phyloP scores from a whole-genome alignment of 2,888 invertebrate species.

The Coremacera marginata region DNA sequence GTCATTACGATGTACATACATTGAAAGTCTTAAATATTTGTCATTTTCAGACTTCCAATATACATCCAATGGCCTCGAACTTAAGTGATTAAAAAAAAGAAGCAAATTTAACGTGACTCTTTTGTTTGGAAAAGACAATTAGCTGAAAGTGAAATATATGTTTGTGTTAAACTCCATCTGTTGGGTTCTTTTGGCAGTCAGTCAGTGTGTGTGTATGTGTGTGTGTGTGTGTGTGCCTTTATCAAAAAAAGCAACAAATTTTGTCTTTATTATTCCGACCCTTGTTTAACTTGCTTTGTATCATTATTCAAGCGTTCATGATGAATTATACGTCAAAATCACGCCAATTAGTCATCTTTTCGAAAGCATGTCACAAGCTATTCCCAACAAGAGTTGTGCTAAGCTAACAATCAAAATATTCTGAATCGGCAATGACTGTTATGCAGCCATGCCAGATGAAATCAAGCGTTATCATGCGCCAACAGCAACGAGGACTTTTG shows the following conservation, averaged over 20 bases:
- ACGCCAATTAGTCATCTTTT: slow-evolving; percentile 30
- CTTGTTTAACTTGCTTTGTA: neutral
- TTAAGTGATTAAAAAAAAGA: too few species aligned
- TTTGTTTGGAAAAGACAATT: too few species aligned
- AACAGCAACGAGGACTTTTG: neutral
- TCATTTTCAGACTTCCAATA: too few species aligned
- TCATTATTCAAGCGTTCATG: slow-evolving; percentile 21
- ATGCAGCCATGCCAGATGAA: neutral
- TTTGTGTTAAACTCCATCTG: too few species aligned
- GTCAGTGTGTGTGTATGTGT: too few species aligned
- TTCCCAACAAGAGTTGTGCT: neutral
- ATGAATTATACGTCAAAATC: slow-evolving; percentile 34
- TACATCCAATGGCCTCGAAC: too few species aligned
- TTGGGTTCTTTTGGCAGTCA: too few species aligned
- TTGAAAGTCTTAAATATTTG: too few species aligned
- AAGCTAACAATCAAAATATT: neutral
- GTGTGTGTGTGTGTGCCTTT: too few species aligned
- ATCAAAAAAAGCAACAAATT: neutral
- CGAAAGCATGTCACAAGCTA: slow-evolving; percentile 18
- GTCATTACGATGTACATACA: too few species aligned
- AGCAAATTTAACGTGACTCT: too few species aligned
- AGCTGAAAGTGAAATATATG: too few species aligned
- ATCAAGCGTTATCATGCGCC: neutral
- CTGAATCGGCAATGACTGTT: neutral
- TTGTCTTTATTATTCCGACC: neutral